phyloP scores from a whole-genome alignment of 1,140 invertebrate species.

The Cotesia typhae region DNA sequence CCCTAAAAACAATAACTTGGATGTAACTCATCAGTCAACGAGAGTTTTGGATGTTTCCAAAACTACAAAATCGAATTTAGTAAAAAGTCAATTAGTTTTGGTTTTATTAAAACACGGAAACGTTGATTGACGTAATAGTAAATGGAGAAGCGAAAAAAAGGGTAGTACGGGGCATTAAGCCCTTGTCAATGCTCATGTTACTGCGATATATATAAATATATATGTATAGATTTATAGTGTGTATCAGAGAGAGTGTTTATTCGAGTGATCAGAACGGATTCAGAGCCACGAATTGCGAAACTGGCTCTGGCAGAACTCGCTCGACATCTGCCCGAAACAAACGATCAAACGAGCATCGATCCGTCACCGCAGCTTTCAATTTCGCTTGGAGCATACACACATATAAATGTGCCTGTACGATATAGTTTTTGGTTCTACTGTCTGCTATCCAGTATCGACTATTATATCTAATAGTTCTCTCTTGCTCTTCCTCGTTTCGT shows the following conservation, averaged over 20 bases:
- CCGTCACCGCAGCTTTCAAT: slow-evolving; percentile 38
- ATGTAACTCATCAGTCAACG: no score
- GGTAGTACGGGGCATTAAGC: not conserved
- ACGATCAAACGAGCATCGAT: slow-evolving; percentile 37
- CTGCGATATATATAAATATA: not conserved
- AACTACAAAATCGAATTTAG: no score
- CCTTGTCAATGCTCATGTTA: not conserved
- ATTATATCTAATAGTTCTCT: slow-evolving; percentile 1
- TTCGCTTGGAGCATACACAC: slow-evolving; percentile 24
- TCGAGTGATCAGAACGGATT: slow-evolving; percentile 7
- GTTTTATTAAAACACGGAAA: no score
- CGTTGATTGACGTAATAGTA: not conserved
- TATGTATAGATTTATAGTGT: not conserved
- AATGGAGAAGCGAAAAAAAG: not conserved
- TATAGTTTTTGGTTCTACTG: slow-evolving; percentile 1
- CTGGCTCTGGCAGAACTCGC: slow-evolving; percentile 34
- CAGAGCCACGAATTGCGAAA: slow-evolving; percentile 21
- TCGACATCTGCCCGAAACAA: slow-evolving; percentile 32
- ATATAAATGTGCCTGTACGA: not conserved
- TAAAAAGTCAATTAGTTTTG: no score
- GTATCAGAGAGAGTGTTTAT: not conserved
- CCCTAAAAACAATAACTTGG: no score
- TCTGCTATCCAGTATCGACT: not conserved
- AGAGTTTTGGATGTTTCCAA: no score
- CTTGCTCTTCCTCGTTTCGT: no score